Conservation (phyloP, 2,888 invertebrate genomes). For the Sarcophaga caerulescens region DNA sequence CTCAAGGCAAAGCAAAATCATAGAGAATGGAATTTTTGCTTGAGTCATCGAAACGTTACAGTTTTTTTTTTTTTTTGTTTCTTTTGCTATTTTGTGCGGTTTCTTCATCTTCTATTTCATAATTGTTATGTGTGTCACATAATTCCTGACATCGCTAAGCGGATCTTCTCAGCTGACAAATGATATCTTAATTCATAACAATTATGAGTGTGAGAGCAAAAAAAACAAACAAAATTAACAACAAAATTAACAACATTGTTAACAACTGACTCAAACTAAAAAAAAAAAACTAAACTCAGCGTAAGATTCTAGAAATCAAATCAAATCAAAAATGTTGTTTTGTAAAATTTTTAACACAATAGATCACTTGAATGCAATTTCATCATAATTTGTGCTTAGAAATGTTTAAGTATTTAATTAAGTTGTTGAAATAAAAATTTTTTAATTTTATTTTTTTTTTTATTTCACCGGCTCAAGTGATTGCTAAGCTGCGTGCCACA, state of each 20-base stretch:
- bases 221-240: not conserved
- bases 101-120: slow-evolving; percentile 3
- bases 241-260: slow-evolving; percentile 4
- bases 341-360: no score
- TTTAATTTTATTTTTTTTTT: no score
- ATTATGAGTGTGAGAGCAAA: slow-evolving; percentile 10
- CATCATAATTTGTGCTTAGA: no score
- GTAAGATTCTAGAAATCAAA: no score
- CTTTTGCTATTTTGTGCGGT: not conserved
- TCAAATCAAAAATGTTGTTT: no score
- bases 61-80: slow-evolving; percentile 24
- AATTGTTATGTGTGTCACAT: slow-evolving; percentile 54
- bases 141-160: not conserved
- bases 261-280: slow-evolving; percentile 36
- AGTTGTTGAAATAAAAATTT: no score
- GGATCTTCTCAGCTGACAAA: slow-evolving; percentile 21
- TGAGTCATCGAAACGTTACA: slow-evolving; percentile 54
- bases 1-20: slow-evolving; percentile 3
- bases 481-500: no score
- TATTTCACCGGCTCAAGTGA: no score
- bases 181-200: slow-evolving; percentile 22
- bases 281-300: no score
- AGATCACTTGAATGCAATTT: no score
- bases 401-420: no score
- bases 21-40: slow-evolving; percentile 51